Evolutionary conservation across 2,888 invertebrate genomes (phyloP).

Genomic region (Leucozona laternaria): DNA sequence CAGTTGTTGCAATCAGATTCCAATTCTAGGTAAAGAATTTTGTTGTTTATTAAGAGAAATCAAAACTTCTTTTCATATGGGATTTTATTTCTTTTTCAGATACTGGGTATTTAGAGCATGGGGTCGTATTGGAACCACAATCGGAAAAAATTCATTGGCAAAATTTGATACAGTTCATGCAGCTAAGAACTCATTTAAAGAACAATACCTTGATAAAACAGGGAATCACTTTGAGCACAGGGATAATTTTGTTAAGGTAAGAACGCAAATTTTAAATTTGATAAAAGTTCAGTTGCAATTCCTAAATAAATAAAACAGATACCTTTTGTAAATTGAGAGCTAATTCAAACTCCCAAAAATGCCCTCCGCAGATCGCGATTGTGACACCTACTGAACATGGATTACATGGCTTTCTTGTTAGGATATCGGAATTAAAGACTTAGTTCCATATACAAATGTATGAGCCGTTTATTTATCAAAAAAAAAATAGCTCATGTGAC

Average conservation of each 20-base stretch:
- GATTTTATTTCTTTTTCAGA: constrained; percentile 80
- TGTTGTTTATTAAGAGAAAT: neutral
- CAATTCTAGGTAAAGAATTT: constrained; percentile 84
- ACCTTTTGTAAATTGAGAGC: too few species aligned
- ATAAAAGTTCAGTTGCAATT: too few species aligned
- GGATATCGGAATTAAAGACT: too few species aligned
- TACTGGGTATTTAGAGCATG: constrained; percentile 95
- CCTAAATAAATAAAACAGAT: too few species aligned
- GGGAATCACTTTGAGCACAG: constrained; percentile 91
- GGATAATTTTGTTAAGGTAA: constrained; percentile 87
- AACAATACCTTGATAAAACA: constrained; percentile 90
- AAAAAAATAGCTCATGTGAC: too few species aligned
- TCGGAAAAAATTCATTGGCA: constrained; percentile 90
- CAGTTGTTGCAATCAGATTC: constrained; percentile 93
- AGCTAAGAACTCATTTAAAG: constrained; percentile 87
- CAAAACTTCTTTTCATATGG: neutral
- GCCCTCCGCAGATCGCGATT: too few species aligned
- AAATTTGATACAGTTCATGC: constrained; percentile 83
- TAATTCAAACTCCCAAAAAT: too few species aligned
- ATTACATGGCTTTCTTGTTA: too few species aligned
- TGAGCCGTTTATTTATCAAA: too few species aligned
- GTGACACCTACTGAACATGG: too few species aligned
- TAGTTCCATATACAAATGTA: too few species aligned
- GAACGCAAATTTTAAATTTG: neutral
- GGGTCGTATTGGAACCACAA: constrained; percentile 98